These are phyloP conservation scores for Cerastoderma edule DNA, from an alignment of 2,888 invertebrate species.

Conservation along the genomic window DNA sequence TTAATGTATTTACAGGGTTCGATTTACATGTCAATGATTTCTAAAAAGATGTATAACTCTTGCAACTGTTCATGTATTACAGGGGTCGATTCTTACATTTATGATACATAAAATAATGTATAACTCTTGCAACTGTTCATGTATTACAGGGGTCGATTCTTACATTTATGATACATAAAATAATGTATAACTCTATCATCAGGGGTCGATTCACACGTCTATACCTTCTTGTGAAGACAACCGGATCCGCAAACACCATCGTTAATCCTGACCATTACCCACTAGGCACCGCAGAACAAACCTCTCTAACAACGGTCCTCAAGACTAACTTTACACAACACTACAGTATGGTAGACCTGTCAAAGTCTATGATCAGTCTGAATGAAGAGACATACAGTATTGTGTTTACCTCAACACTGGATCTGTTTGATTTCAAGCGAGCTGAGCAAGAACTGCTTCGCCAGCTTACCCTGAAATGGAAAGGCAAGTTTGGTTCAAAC, in stretches of 20 bases:
- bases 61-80: no score
- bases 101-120: no score
- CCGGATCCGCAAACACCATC: background rate
- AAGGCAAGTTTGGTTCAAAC: no score
- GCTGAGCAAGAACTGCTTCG: background rate
- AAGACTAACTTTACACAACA: background rate
- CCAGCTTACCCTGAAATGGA: slow-evolving; percentile 13
- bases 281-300: background rate
- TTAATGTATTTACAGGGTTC: no score
- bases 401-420: slow-evolving; percentile 4
- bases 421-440: slow-evolving; percentile 10
- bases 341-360: background rate
- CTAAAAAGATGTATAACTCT: no score
- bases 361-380: background rate
- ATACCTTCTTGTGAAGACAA: background rate
- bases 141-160: no score
- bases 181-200: no score
- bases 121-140: no score
- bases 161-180: no score
- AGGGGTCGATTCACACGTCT: slow-evolving; percentile 12
- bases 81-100: no score
- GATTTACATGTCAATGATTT: no score
- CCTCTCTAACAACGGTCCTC: background rate
- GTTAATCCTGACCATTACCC: slow-evolving; percentile 15
- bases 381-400: slow-evolving; percentile 1